Evolutionary conservation across 2,113 vertebrate genomes (phyloP), one percentile per base, ranked within the genome.

Genomic region (Cyphomyrus discorhynchus): DNA sequence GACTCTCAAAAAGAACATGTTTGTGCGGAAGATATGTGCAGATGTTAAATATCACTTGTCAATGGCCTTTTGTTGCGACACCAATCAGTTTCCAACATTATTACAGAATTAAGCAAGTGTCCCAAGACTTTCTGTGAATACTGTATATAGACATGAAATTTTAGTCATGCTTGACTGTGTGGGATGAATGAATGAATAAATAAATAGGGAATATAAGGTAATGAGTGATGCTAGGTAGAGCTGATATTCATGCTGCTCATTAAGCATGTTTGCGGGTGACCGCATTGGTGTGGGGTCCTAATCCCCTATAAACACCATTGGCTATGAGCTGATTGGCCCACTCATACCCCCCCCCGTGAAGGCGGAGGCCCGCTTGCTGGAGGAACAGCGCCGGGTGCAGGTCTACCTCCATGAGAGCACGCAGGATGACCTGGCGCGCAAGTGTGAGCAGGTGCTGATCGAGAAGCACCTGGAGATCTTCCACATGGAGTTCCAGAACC

Each of bases 401-500:
- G 98, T 99, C 0, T 99, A 99, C 93, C 97, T 99, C 77, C 98
- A 99, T 0, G 98, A 99, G 90, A 99, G 98, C 95, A 99, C 98
- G 0, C 98, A 99, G 90, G 98, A 99, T 42, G 98, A 99, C 86
- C 94, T 99, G 84, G 98, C 98, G 88, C 94, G 98, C 31, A 99
- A 99, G 92, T 99, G 98, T 90, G 98, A 99, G 94, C 98, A 99
- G 92, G 98, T 99, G 3, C 98, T 99, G 86, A 99, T 99, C 0
- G 98, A 99, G 94, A 99, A 99, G 90, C 98, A 99, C 93, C 93
- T 99, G 95, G 98, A 99, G 94, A 99, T 99, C 92, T 99, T 99
- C 94, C 98, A 99, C 95, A 99, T 98, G 0, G 98, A 99, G 93
- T 99, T 99, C 66, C 98, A 99, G 96, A 99, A 99, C 93, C 96